phyloP scores from a whole-genome alignment of 1,140 invertebrate species.

The Drosophila murphyi region DNA sequence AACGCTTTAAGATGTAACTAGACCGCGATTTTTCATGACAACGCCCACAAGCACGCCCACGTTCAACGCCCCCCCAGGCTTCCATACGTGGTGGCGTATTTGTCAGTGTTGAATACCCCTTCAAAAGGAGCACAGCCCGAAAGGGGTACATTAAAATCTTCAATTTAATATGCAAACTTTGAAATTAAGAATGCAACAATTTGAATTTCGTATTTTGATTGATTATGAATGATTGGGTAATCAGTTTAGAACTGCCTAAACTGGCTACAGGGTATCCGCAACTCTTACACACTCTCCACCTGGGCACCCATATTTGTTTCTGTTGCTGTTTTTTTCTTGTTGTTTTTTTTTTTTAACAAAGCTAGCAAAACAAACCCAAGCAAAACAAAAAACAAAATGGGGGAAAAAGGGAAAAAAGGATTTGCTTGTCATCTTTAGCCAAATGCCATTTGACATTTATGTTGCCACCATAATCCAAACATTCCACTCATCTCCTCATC shows the following conservation, averaged over 20 bases:
- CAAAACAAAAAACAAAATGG: neutral
- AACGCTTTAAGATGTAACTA: slow-evolving; percentile 77
- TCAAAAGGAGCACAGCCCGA: neutral
- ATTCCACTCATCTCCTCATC: neutral
- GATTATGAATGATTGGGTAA: too few relatives aligned
- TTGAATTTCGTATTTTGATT: neutral
- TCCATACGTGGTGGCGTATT: neutral
- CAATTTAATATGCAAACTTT: neutral
- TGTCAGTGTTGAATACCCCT: neutral
- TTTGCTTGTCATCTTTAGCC: slow-evolving; percentile 61
- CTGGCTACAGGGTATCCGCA: neutral
- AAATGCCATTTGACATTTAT: slow-evolving; percentile 77
- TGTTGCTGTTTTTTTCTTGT: neutral
- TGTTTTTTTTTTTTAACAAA: neutral
- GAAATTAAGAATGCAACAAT: neutral
- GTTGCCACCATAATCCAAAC: slow-evolving; percentile 37
- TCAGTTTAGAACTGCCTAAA: too few relatives aligned
- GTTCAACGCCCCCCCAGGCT: neutral
- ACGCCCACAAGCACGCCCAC: slow-evolving; percentile 4
- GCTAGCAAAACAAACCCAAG: neutral
- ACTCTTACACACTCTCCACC: neutral
- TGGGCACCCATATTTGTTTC: too few relatives aligned
- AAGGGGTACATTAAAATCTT: neutral
- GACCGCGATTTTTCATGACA: slow-evolving; percentile 66
- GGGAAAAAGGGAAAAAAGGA: slow-evolving; percentile 24